These are phyloP conservation scores for Ictalurus punctatus DNA, from an alignment of 2,113 vertebrate genomes.

Conservation along the genomic window DNA sequence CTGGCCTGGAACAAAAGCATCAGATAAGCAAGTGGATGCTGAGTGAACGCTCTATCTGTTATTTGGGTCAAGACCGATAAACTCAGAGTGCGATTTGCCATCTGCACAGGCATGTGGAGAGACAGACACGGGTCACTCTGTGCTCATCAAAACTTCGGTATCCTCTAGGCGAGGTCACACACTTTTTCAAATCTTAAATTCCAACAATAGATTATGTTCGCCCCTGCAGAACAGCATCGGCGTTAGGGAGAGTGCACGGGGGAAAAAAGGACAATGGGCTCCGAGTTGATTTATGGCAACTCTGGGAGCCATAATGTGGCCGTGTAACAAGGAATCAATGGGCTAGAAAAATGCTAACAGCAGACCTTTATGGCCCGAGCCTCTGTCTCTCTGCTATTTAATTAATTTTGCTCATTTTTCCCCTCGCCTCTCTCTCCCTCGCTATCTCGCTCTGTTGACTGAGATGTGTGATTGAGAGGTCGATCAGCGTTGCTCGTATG, in stretches of 20 bases:
- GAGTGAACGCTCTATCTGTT: slow-evolving; percentile 38
- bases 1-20: slow-evolving; percentile 47
- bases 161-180: slow-evolving; percentile 26
- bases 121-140: slow-evolving; percentile 56
- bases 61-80: slow-evolving; percentile 51
- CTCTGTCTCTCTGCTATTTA: slow-evolving; percentile 75
- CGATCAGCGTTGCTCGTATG: slow-evolving; percentile 51
- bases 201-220: slow-evolving; percentile 80
- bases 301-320: slow-evolving; percentile 77
- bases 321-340: slow-evolving; percentile 83
- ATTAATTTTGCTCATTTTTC: slow-evolving; percentile 74
- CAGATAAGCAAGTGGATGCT: slow-evolving; percentile 33
- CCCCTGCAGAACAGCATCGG: slow-evolving; percentile 67
- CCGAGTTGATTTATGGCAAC: slow-evolving; percentile 79
- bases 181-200: slow-evolving; percentile 62
- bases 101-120: slow-evolving; percentile 54
- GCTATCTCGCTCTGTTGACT: slow-evolving; percentile 18
- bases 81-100: slow-evolving; percentile 24
- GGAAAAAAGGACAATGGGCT: slow-evolving; percentile 75
- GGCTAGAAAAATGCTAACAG: slow-evolving; percentile 84
- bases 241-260: slow-evolving; percentile 65
- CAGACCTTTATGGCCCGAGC: slow-evolving; percentile 77
- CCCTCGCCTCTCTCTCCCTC: not conserved
- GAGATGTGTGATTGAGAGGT: slow-evolving; percentile 66
- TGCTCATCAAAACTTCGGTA: slow-evolving; percentile 16